Percentiles rank a stretch among this genome's conserved stretches.
phyloP scores from a whole-genome alignment of 2,113 vertebrate genomes.

The Leuciscus idus region DNA sequence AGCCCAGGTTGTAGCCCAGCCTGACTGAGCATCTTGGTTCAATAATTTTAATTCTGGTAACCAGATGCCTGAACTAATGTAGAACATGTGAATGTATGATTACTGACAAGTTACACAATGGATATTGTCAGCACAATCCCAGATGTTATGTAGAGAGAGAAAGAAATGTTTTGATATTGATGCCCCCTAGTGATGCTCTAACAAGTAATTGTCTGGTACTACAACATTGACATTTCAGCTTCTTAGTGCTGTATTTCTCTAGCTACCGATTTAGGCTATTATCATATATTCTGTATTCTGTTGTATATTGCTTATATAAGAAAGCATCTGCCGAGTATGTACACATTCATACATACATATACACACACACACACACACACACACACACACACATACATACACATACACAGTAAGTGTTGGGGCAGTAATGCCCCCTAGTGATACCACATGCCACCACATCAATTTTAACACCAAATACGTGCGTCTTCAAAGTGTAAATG shows the following conservation, averaged over 20 bases:
- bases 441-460: constrained; percentile 9
- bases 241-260: background rate
- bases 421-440: constrained; percentile 28
- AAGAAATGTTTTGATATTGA: constrained; percentile 14
- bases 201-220: background rate
- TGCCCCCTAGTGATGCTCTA: constrained; percentile 42
- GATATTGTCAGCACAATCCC: constrained; percentile 20
- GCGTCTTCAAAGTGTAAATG: background rate
- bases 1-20: background rate
- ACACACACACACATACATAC: too few relatives aligned
- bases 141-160: background rate
- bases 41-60: background rate
- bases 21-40: background rate
- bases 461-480: background rate
- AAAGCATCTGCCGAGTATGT: too few relatives aligned
- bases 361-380: too few relatives aligned
- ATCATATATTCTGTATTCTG: background rate
- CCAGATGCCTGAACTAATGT: constrained; percentile 22
- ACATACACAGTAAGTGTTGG: background rate
- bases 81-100: constrained; percentile 16
- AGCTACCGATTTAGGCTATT: background rate
- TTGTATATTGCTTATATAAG: background rate
- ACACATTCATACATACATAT: too few relatives aligned
- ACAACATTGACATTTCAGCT: background rate
- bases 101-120: constrained; percentile 23